phyloP scores from a whole-genome alignment of 64 coral and sea anemone species.

The Pocillopora verrucosa region DNA sequence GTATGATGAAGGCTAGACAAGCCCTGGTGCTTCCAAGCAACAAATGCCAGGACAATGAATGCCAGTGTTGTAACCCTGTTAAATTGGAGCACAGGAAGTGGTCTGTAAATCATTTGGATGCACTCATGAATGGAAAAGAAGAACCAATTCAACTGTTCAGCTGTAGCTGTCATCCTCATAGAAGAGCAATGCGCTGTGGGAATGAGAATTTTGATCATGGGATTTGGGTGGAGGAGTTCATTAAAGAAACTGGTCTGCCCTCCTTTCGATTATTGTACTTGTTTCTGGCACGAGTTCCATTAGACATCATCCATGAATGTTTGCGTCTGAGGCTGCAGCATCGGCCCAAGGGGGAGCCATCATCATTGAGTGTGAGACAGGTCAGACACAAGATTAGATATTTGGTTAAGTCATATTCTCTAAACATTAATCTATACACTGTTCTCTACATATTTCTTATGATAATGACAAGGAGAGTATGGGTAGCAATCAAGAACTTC shows the following conservation, averaged over 20 bases:
- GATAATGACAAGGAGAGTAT: not conserved
- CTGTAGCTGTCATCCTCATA: constrained; percentile 33
- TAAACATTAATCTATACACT: too few relatives aligned
- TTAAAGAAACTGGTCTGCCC: constrained; percentile 71
- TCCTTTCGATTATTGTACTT: constrained; percentile 74
- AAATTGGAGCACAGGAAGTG: not conserved
- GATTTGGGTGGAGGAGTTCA: constrained; percentile 55
- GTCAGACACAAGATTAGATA: not conserved
- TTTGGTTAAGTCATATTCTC: too few relatives aligned
- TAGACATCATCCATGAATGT: constrained; percentile 95
- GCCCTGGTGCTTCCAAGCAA: constrained; percentile 19
- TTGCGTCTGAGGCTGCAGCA: constrained; percentile 89
- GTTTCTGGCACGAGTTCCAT: constrained; percentile 71
- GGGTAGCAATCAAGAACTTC: too few relatives aligned
- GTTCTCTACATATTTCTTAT: not conserved
- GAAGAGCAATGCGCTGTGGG: not conserved
- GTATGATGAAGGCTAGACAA: constrained; percentile 51
- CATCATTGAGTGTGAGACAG: constrained; percentile 88
- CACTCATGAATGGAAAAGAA: constrained; percentile 6
- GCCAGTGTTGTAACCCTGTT: not conserved
- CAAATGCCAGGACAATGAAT: constrained; percentile 14
- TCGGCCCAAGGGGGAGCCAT: constrained; percentile 93
- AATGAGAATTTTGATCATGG: not conserved
- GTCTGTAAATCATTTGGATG: constrained; percentile 17
- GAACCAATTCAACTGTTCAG: not conserved